Evolutionary conservation across 1,140 invertebrate species (phyloP).

Genomic region (Schlechtendalia chinensis): DNA sequence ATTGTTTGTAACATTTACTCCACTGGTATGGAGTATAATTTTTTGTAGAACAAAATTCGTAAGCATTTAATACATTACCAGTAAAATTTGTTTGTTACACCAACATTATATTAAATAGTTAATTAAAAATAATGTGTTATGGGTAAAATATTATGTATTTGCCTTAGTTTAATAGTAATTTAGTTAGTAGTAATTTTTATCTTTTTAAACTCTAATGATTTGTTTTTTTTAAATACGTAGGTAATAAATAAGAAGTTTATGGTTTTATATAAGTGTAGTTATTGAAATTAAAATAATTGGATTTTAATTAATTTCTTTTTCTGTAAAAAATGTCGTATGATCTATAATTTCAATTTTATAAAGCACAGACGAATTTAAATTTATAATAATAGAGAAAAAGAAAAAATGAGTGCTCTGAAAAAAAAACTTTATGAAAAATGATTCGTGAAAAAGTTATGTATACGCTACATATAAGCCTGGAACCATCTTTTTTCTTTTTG

Average conservation of each 20-base stretch:
- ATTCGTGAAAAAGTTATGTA: constrained; percentile 41
- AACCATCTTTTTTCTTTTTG: constrained; percentile 30
- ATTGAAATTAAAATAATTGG: too few relatives aligned
- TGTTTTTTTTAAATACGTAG: background rate
- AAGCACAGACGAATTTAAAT: constrained; percentile 6
- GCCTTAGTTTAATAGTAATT: too few relatives aligned
- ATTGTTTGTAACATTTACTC: too few relatives aligned
- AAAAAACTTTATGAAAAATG: constrained; percentile 44
- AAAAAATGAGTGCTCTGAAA: constrained; percentile 9
- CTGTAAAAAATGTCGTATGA: background rate
- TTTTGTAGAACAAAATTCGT: too few relatives aligned
- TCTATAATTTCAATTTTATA: constrained; percentile 11
- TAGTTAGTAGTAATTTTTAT: background rate
- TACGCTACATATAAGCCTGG: constrained; percentile 16
- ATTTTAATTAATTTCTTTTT: background rate
- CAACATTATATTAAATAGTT: too few relatives aligned
- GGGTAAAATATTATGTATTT: background rate
- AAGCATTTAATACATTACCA: too few relatives aligned
- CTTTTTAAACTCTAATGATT: background rate
- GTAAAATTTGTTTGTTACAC: too few relatives aligned
- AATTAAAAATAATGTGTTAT: too few relatives aligned
- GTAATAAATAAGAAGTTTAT: too few relatives aligned
- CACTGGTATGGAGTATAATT: too few relatives aligned
- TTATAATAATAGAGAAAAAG: constrained; percentile 16
- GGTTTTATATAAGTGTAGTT: too few relatives aligned